A percentile compares a stretch with the other conserved stretches of the same genome.
Conservation (phyloP, 2,888 invertebrate species). For the Dryococelus australis region DNA sequence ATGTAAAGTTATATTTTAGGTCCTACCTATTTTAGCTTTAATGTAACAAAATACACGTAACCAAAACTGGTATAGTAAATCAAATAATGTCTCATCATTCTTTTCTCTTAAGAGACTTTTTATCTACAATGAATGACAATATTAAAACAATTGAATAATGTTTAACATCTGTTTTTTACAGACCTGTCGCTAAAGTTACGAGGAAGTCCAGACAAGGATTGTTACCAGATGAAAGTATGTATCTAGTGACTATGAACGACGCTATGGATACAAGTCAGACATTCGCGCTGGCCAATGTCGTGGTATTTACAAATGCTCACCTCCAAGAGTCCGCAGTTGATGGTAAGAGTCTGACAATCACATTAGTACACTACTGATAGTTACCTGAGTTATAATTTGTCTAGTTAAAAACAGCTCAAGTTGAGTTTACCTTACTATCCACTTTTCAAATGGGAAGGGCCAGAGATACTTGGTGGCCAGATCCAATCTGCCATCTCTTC, state of each 20-base stretch:
- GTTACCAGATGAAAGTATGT: constrained; percentile 52
- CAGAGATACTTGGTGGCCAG: too few species aligned
- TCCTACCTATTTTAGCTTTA: too few species aligned
- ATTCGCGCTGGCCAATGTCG: constrained; percentile 57
- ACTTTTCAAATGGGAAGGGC: too few species aligned
- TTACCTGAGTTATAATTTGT: constrained; percentile 35
- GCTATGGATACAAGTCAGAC: constrained; percentile 63
- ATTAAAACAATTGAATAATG: too few species aligned
- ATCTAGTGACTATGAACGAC: constrained; percentile 59
- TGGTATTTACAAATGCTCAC: constrained; percentile 61
- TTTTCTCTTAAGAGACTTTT: too few species aligned
- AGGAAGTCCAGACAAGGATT: constrained; percentile 53
- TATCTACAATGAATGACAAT: too few species aligned
- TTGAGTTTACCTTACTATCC: background rate
- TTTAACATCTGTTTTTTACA: constrained; percentile 38
- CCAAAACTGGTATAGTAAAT: too few species aligned
- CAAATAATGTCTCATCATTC: too few species aligned
- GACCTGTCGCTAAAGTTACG: constrained; percentile 52
- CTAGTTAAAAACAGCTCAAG: background rate
- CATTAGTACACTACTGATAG: constrained; percentile 45
- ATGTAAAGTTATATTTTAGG: too few species aligned
- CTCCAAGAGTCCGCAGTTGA: constrained; percentile 38
- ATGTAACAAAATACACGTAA: too few species aligned
- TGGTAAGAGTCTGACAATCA: constrained; percentile 35
- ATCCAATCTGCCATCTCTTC: too few species aligned